Evolutionary conservation across 2,797 vertebrate species (phyloP).

Genomic region (Taeniopygia guttata): DNA sequence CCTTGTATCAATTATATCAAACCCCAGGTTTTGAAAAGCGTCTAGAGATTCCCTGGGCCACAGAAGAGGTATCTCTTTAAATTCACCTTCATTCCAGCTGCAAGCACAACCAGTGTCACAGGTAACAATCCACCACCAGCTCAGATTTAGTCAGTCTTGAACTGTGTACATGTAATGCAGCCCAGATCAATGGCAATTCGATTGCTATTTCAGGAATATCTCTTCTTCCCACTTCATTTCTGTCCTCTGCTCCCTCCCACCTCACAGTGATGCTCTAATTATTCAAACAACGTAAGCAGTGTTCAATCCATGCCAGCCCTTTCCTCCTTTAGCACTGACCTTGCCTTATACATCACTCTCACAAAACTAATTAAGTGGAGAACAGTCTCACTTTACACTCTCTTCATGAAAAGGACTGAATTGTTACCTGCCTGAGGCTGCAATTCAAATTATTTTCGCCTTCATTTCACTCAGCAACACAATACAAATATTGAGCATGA

Average conservation of each 20-base stretch:
- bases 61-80: not conserved
- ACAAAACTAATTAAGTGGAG: conserved; percentile 58
- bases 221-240: conserved; percentile 4
- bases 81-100: not conserved
- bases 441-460: not conserved
- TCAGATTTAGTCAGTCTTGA: not conserved
- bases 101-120: not conserved
- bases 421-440: conserved; percentile 39
- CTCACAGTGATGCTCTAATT: conserved; percentile 48
- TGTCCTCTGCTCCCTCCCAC: conserved; percentile 27
- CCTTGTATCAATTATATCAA: not conserved
- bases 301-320: conserved; percentile 34
- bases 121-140: not conserved
- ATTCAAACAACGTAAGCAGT: conserved; percentile 41
- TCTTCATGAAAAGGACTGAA: conserved; percentile 4
- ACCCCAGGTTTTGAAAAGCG: not conserved
- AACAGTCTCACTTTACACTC: conserved; percentile 30
- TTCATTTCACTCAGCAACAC: conserved; percentile 17
- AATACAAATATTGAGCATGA: conserved; percentile 1
- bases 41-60: not conserved
- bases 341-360: conserved; percentile 38
- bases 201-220: conserved; percentile 8
- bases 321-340: conserved; percentile 49
- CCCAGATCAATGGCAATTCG: not conserved
- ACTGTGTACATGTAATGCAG: not conserved